phyloP scores from a whole-genome alignment of 2,113 vertebrate species.

The Emberiza fucata region DNA sequence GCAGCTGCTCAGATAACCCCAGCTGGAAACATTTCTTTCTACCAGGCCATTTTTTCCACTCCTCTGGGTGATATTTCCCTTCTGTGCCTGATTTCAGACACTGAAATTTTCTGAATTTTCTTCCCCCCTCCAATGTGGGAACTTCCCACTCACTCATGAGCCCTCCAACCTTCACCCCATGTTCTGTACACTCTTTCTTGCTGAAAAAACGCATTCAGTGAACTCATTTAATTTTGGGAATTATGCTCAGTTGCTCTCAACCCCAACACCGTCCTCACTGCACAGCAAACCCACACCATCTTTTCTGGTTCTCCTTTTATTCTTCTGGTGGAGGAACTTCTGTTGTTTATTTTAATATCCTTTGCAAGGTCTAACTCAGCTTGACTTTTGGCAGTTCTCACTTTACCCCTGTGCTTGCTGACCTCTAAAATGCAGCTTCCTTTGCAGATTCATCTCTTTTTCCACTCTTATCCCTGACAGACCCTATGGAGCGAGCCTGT shows the following conservation, averaged over 20 bases:
- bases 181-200: background rate
- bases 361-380: constrained; percentile 61
- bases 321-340: constrained; percentile 32
- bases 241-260: background rate
- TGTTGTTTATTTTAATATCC: constrained; percentile 66
- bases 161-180: background rate
- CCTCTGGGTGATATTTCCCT: background rate
- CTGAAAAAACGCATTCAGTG: background rate
- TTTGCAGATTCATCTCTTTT: constrained; percentile 53
- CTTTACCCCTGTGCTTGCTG: constrained; percentile 28
- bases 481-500: background rate
- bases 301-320: background rate
- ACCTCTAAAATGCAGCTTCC: constrained; percentile 57
- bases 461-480: background rate
- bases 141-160: background rate
- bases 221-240: background rate
- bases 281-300: background rate
- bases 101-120: background rate
- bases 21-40: background rate
- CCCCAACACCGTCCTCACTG: background rate
- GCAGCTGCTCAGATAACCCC: background rate
- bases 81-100: background rate
- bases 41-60: background rate
- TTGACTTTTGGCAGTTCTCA: constrained; percentile 58
- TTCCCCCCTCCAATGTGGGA: background rate